Evolutionary conservation across 2,113 vertebrate genomes (phyloP), one percentile per base, ranked within the genome.

Genomic region (Ardeotis arabs): DNA sequence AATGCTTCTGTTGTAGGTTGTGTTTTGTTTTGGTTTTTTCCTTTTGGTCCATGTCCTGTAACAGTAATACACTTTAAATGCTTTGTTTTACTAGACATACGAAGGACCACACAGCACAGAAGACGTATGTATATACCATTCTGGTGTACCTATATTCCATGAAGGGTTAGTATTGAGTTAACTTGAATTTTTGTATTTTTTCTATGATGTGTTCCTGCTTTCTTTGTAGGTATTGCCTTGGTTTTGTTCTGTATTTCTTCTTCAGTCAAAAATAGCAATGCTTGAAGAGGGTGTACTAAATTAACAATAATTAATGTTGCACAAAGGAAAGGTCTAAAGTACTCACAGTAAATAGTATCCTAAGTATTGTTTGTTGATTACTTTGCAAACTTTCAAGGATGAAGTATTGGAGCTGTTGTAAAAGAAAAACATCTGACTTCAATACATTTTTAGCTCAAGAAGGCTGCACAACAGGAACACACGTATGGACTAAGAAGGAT

Each of bases 361-460:
- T 92, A 87, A 94, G 73, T 74, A 66, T 16, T 95, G 27, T 62
- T 92, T 95, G 6, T 81, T 90, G 75, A 96, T 93, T 91, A 19
- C 27, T 90, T 91, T 94, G 89, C 8, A 17, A 73, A 75, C 79
- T 92, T 95, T 94, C 85, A 96, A 99, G 99, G 97, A 99, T 99
- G 99, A 99, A 99, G 97, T 99, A 99, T 92, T 99, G 99, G 99
- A 99, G 98, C 97, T 99, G 99, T 96, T 99, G 99, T 96, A 99
- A 98, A 96, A 99, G 98, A 96, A 99, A 99, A 99, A 99, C 99
- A 9, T 99, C 99, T 8, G 99, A 99, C 97, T 99, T 99, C 96
- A 99, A 98, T 89, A 98, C 98, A 5, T 99, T 99, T 97, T 99
- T 99, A 95, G 98, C 99, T 95, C 99, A 99, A 95, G 99, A 99